phyloP scores from a whole-genome alignment of 2,113 vertebrate species.

The Athene cunicularia region DNA sequence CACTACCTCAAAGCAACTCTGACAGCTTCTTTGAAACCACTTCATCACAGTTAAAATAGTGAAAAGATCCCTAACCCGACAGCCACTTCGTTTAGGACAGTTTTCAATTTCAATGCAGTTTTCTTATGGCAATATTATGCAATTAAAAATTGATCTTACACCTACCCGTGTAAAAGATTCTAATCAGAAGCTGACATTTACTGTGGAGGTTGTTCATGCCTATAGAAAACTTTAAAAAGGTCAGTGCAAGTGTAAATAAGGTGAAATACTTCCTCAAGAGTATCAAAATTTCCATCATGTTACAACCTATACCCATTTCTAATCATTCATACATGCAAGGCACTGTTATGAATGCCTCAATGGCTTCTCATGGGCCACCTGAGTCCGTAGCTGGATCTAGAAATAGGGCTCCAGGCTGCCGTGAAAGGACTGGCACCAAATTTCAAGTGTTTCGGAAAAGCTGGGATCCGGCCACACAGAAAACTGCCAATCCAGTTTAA shows the following conservation, averaged over 20 bases:
- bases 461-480: neutral
- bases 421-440: neutral
- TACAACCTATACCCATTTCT: neutral
- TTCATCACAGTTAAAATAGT: rapidly evolving
- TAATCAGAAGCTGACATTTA: constrained; percentile 29
- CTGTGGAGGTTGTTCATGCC: neutral
- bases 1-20: neutral
- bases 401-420: neutral
- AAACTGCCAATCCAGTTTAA: neutral
- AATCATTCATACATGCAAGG: neutral
- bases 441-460: neutral
- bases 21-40: neutral
- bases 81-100: neutral
- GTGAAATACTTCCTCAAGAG: neutral
- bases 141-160: constrained; percentile 31
- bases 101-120: neutral
- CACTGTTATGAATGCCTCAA: neutral
- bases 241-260: neutral
- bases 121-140: neutral
- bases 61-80: neutral
- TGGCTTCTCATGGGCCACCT: neutral
- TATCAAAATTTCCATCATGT: neutral
- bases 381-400: neutral
- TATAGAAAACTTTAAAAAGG: constrained; percentile 20
- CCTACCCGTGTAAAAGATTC: neutral